Evolutionary conservation across 2,888 invertebrate species (phyloP), one percentile per base, ranked within the genome.

Genomic region (Phlogophora meticulosa): DNA sequence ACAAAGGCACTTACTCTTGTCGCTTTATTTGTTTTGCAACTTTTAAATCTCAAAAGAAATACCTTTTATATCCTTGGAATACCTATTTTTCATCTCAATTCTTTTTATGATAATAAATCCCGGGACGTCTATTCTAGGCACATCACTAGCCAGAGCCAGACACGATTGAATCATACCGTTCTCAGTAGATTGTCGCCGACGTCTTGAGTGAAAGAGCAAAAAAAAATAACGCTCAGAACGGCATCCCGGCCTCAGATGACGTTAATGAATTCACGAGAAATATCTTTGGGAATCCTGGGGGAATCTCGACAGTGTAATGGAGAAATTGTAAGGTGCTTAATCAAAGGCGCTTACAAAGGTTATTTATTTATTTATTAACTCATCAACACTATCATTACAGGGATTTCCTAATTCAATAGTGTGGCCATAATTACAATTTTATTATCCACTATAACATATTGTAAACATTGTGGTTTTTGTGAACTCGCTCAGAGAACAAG

Each of bases 81-180:
- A n/a, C n/a, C n/a, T n/a, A n/a, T 28, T 28, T 28, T 28, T 28
- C 28, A 4, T 28, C 28, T 43, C 11, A 13, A 20, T 20, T 43
- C 7, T 15, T 34, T 43, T 9, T 2, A 7, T 34, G 24, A 32
- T 28, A 2, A 17, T 11, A 7, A 36, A 84, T 84, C 73, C 72
- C 68, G 78, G 80, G 65, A 80, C 76, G 78, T 78, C 73, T 79
- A 79, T 79, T 80, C 72, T 45, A 68, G 70, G 69, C 73, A 42
- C 78, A 80, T 73, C 83, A 67, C 81, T 79, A 82, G 61, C 61
- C 63, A 40, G 61, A 82, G 61, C 61, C 63, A 40, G 61, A 71
- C 84, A 78, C 85, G 87, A 90, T 90, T 87, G 91, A 89, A 90
- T 91, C 88, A 89, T 82, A 81, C 83, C 64, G 76, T 72, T 83